A percentile compares a stretch with the other conserved stretches of the same genome.
These are phyloP conservation scores for Netelia melanura DNA, from an alignment of 2,888 invertebrate genomes.

Conservation along the genomic window DNA sequence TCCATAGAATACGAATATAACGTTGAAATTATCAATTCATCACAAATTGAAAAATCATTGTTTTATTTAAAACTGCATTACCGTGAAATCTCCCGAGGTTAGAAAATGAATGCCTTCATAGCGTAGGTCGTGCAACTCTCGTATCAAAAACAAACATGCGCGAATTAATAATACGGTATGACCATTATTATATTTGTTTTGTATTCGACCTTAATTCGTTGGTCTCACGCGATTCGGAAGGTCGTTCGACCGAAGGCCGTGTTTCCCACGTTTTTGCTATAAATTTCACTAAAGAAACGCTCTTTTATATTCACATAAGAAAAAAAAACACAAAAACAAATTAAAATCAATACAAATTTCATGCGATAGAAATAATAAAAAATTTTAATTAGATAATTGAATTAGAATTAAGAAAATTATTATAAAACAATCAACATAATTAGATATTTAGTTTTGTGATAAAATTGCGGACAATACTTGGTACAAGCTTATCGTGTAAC, in stretches of 20 bases:
- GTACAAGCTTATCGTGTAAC: constrained; percentile 43
- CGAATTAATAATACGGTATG: constrained; percentile 6
- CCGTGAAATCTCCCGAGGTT: not conserved
- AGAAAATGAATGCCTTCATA: not conserved
- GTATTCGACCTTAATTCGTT: constrained; percentile 73
- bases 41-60: not conserved
- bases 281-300: not conserved
- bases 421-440: not conserved
- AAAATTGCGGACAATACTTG: constrained; percentile 30
- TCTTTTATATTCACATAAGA: not conserved
- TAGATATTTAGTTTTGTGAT: constrained; percentile 1
- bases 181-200: constrained; percentile 49
- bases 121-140: not conserved
- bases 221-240: constrained; percentile 77
- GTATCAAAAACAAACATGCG: constrained; percentile 2
- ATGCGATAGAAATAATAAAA: not conserved
- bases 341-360: not conserved
- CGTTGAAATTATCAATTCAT: not conserved
- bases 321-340: not conserved
- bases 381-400: not conserved
- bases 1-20: not conserved
- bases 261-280: constrained; percentile 75
- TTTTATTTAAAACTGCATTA: not conserved
- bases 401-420: not conserved
- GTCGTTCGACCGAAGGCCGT: constrained; percentile 75